Base-by-base conservation (phyloP, 1,140 invertebrate genomes). In the Bombus sibiricus region DNA sequence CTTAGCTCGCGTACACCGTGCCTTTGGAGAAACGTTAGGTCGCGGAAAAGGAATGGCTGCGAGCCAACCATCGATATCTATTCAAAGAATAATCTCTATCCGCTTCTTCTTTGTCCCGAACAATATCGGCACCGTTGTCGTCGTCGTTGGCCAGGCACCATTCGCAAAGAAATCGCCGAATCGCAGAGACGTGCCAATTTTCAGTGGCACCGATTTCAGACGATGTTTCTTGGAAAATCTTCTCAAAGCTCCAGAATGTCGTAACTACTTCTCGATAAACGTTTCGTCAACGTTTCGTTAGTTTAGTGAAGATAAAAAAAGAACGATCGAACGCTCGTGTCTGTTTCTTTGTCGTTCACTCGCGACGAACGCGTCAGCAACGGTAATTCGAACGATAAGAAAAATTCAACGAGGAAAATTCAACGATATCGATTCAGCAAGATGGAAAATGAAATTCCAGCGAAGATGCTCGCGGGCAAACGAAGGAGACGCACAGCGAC, bases 21-120 rank as follows among this genome's bases (percentile, higher is more conserved):
- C 22, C 41, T 34, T 34, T 12, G 32, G 12, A n/a, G 2, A 57
- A 69, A 66, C n/a, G 47, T 28, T 39, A 12, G 62, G 10, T 53
- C 62, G 43, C 10, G 62, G 12, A 9, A 22, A 68, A 37, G 62
- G 69, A 69, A 53, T 83, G 81, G 81, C 81, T n/a, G 15, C 28
- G 6, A 39, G 72, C 81, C 81, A 83, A 83, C 74, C 43, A 12
- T 9, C 43, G 6, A 41, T 66, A 15, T 43, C 39, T 28, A 34
- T 78, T 66, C 76, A 28, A 43, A 32, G 62, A 64, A 64, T 77
- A 62, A 77, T 77, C 37, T 64, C n/a, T 18, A n/a, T 57, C 81
- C 28, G 34, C 41, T 77, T 57, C 73, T 34, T 77, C 28, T 77
- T 57, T 77, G 73, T 66, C 25, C 32, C 41, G 59, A 62, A n/a